Evolutionary conservation across 2,797 vertebrate species (phyloP), one percentile per base, ranked within the genome.

Genomic region (Sphaeramia orbicularis): DNA sequence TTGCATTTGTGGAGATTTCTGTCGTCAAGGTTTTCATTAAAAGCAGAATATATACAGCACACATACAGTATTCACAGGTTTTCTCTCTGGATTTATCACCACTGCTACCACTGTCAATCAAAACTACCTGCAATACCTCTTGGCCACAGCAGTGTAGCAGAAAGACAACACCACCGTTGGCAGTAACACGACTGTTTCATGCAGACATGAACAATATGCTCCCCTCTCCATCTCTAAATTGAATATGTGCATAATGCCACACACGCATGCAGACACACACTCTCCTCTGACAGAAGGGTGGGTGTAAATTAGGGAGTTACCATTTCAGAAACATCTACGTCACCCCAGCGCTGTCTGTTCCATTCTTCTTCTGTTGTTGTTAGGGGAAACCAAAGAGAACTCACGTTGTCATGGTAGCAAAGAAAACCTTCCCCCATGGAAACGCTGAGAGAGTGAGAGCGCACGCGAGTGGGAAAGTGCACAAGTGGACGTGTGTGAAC

Each of bases 381-480:
- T 77, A 88, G 36, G 75, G 78, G 72, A 74, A 63, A 84, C 81
- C 83, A 79, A 70, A 86, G 78, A 76, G 75, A 82, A 65, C 56
- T 73, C 66, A 64, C 0, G 85, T 92, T 88, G 91, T 90, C 89
- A 90, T 88, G 85, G 89, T 74, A 90, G 87, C 88, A 85, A 71
- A 80, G 76, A 85, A 85, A 85, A 77, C 62, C 70, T 81, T 72
- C 74, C 57, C 74, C 80, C 84, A 80, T 88, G 81, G 85, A 87
- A 86, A 91, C 90, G 60, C 57, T 65, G 59, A 40, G 38, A 4
- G 67, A 76, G 55, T 2, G 40, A 48, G 21, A 16, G 41, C 45
- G 35, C 30, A 53, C 21, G 35, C 21, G 24, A 19, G 21, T 19
- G 36, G 44, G 43, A 75, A 32, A 35, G 53, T 41, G 41, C 1